Evolutionary conservation across 2,797 vertebrate species (phyloP), one percentile per base, ranked within the genome.

Genomic region (Ara ararauna): DNA sequence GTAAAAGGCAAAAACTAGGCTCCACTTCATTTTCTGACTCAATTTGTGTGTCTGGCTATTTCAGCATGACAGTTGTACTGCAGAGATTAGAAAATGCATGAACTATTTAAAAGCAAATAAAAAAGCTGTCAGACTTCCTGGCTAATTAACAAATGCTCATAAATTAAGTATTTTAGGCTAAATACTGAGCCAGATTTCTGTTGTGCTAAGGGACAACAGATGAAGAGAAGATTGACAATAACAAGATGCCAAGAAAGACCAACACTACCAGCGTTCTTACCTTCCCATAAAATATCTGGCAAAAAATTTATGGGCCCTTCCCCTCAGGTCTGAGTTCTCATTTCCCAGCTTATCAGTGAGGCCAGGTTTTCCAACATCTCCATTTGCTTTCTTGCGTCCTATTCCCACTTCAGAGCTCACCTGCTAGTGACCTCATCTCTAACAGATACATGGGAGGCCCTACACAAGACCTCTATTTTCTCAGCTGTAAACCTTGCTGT

Each of bases 81-180:
- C 53, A 53, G 77, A 93, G 60, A 85, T 42, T 26, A 88, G 34
- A 18, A 93, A 96, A 94, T 10, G n/a, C 38, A 76, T 19, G 8
- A 84, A 50, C 27, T 93, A 50, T 80, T 95, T 85, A 92, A 95
- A 95, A 96, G 36, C 29, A 93, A 79, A 92, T 71, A 22, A 77
- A 68, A 90, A 95, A 94, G 34, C 47, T 79, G 30, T 66, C 82
- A 70, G 27, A 40, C 42, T 85, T 91, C 89, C 67, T 72, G 70
- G 34, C 42, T 85, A 94, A 96, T 84, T 86, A 82, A 29, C 14
- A 56, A 88, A 30, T 26, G 38, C 16, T 94, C 23, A 87, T 47
- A 83, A 94, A 96, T 66, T 58, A 89, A 44, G 13, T 13, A 38
- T 47, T 89, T 92, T 54, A 62, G 44, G 53, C 20, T 50, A 84